Evolutionary conservation across 2,888 invertebrate genomes (phyloP), one percentile per base, ranked within the genome.

Genomic region (Drosophila monieri): DNA sequence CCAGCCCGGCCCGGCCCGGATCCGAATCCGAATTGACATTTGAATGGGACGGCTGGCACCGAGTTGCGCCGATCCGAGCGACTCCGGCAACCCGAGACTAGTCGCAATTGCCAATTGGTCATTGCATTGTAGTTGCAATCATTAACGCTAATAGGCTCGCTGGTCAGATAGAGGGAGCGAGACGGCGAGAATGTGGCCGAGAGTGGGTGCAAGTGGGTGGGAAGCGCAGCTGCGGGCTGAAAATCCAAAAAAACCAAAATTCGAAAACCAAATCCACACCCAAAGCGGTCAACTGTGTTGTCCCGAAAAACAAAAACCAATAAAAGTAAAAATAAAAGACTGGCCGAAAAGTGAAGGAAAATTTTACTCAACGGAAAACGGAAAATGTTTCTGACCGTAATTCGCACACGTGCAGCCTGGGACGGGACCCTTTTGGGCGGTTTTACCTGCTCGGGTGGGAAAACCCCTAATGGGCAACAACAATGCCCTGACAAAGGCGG

Each of bases 11-110:
- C n/a, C n/a, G 35, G 35, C 2, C 14, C n/a, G 14, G 35, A 35
- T n/a, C 35, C 35, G 12, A 10, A 32, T 32, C 60, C 37, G 69
- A 87, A 84, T 75, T 88, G 85, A 86, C 85, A 85, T 88, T 88
- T 88, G 87, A 88, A 88, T 85, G 87, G 88, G 80, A 78, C 76
- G 84, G 65, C 86, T 83, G 80, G 80, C 77, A 86, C 80, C 71
- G 67, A 64, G 23, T 43, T 61, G 65, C 73, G 47, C 74, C 60
- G 54, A 37, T 49, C 49, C 49, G 18, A 55, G 32, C 65, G 44
- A 54, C 32, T 54, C 49, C 14, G 51, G 25, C 65, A 39, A 32
- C 32, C 55, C 55, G 57, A 57, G 49, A 30, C 56, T 43, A 64
- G 64, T 65, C 53, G 64, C 64, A 64, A 64, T 64, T 64, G 64